Evolutionary conservation across 2,888 invertebrate species (phyloP).

Genomic region (Ditylenchus weischeri): DNA sequence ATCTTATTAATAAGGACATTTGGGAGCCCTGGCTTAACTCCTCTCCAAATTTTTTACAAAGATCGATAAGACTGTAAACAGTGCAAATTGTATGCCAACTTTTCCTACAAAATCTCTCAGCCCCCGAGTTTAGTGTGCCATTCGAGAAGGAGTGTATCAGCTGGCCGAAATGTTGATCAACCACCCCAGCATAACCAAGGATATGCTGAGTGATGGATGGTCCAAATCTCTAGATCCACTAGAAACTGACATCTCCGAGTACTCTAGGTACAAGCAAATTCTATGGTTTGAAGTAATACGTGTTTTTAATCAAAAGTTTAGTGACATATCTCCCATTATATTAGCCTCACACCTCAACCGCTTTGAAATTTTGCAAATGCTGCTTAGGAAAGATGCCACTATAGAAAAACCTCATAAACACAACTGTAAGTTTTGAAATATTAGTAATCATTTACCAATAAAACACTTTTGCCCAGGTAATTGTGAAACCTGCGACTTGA

Average conservation of each 20-base stretch:
- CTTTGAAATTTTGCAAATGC: constrained; percentile 65
- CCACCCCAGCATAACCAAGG: constrained; percentile 59
- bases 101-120: no score
- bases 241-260: constrained; percentile 64
- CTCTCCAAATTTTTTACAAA: no score
- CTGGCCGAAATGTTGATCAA: constrained; percentile 66
- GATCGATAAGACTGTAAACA: no score
- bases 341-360: constrained; percentile 61
- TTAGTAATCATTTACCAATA: no score
- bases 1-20: no score
- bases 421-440: constrained; percentile 27
- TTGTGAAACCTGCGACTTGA: constrained; percentile 61
- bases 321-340: constrained; percentile 55
- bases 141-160: constrained; percentile 61
- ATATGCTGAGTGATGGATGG: constrained; percentile 65
- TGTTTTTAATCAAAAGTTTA: constrained; percentile 22
- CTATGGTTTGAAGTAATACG: neutral
- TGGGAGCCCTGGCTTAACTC: no score
- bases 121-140: constrained; percentile 23
- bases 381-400: constrained; percentile 59
- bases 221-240: constrained; percentile 58
- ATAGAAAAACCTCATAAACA: constrained; percentile 53
- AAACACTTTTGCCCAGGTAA: constrained; percentile 13
- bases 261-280: constrained; percentile 56
- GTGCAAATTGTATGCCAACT: no score